Base-by-base conservation (phyloP, 2,888 invertebrate species). In the Drosophila incognita region DNA sequence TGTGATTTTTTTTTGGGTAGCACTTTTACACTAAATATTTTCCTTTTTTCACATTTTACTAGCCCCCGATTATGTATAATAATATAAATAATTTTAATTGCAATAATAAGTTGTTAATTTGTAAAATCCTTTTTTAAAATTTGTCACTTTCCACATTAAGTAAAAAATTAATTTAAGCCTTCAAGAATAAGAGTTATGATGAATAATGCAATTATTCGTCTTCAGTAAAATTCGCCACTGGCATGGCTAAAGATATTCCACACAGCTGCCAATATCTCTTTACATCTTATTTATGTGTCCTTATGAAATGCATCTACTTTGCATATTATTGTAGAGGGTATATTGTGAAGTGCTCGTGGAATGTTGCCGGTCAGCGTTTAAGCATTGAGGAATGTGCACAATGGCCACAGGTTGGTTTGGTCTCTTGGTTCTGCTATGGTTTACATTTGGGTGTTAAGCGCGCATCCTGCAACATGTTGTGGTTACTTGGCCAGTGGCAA, bases 391-490 rank as follows among this genome's bases (percentile, higher is more conserved):
- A 67, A 83, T 79, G 76, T 64, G 66, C 31, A 74, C 67, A 70
- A 69, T 77, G 79, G 77, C 79, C 79, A 79, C 79, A 79, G 83
- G 74, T 80, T 79, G 75, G 69, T 60, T 54, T 54, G 68, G 62
- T 69, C 48, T 54, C 62, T 51, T 46, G 68, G 27, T 69, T 62
- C 58, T 58, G 49, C 54, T 67, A 46, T 65, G 72, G 70, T 68
- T 74, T 69, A 49, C 66, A 65, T 71, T 70, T 53, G 82, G 80
- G 77, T 76, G 73, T 72, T 79, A 74, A 79, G 71, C 71, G 81
- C 73, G 79, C 81, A 79, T 71, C 64, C 81, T 76, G 76, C 84
- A 85, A 75, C 89, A 89, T 87, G 85, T 80, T 85, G 89, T 69
- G 84, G 84, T 87, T 71, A 53, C 73, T 74, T 68, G 74, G 35